phyloP scores from a whole-genome alignment of 1,140 invertebrate species.

The Bombus breviceps region DNA sequence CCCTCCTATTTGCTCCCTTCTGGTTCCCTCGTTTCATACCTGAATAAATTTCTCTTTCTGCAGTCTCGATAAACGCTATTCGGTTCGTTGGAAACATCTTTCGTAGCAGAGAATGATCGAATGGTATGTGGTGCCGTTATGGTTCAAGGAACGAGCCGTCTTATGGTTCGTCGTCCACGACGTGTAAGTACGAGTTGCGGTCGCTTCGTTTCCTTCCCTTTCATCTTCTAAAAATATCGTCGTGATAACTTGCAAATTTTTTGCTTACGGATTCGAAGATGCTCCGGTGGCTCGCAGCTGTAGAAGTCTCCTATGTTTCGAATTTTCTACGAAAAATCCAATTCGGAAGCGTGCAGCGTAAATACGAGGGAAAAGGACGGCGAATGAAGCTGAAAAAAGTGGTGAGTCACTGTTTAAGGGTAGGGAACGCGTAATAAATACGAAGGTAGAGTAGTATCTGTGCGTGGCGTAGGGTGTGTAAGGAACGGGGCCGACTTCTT shows the following conservation, averaged over 20 bases:
- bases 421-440: background rate
- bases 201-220: conserved; percentile 47
- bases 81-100: background rate
- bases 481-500: background rate
- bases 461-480: background rate
- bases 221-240: conserved; percentile 71
- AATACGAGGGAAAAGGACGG: background rate
- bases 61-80: background rate
- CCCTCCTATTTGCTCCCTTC: conserved; percentile 39
- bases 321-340: background rate
- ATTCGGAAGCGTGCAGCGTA: background rate
- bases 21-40: background rate
- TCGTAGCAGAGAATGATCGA: background rate
- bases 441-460: background rate
- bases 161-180: background rate
- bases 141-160: background rate
- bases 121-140: background rate
- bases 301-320: background rate
- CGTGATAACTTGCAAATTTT: conserved; percentile 54
- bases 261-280: conserved; percentile 53
- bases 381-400: background rate
- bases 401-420: background rate
- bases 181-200: background rate
- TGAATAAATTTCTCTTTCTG: background rate
- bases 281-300: conserved; percentile 11